phyloP scores from a whole-genome alignment of 2,888 invertebrate species.

The Ommatoiulus sabulosus region DNA sequence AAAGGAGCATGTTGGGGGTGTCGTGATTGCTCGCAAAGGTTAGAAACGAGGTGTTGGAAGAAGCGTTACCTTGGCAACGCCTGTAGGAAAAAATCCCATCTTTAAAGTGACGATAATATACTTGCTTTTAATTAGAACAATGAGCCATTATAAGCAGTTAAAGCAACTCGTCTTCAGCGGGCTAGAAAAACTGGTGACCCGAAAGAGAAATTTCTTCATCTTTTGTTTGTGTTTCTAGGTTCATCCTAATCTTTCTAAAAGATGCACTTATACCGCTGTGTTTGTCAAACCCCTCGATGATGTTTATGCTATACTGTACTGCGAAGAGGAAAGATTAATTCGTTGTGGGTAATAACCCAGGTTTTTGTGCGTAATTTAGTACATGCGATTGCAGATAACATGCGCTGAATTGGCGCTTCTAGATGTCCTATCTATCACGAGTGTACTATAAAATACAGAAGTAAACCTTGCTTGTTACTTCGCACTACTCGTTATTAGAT shows the following conservation, averaged over 20 bases:
- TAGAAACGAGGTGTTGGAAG: background rate
- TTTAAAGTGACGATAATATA: background rate
- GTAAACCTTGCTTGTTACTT: background rate
- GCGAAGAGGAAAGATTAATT: background rate
- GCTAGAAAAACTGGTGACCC: background rate
- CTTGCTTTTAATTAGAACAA: slow-evolving; percentile 17
- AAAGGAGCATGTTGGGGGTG: slow-evolving; percentile 19
- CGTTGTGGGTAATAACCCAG: background rate
- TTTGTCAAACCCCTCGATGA: background rate
- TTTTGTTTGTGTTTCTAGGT: background rate
- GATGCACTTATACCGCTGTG: background rate
- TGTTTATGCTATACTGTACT: background rate
- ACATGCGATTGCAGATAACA: background rate
- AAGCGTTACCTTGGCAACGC: background rate
- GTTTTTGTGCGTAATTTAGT: background rate
- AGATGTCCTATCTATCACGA: background rate
- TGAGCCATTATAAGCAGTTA: background rate
- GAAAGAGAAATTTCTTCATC: slow-evolving; percentile 9
- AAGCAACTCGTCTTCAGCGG: slow-evolving; percentile 17
- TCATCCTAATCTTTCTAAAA: slow-evolving; percentile 16
- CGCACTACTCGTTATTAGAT: background rate
- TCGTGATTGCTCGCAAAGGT: background rate
- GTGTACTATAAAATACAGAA: background rate
- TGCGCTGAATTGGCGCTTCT: background rate
- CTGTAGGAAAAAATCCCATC: background rate